A percentile compares a stretch with the other conserved stretches of the same genome.
Conservation (phyloP, 2,113 vertebrate species). For the Tetrax tetrax region DNA sequence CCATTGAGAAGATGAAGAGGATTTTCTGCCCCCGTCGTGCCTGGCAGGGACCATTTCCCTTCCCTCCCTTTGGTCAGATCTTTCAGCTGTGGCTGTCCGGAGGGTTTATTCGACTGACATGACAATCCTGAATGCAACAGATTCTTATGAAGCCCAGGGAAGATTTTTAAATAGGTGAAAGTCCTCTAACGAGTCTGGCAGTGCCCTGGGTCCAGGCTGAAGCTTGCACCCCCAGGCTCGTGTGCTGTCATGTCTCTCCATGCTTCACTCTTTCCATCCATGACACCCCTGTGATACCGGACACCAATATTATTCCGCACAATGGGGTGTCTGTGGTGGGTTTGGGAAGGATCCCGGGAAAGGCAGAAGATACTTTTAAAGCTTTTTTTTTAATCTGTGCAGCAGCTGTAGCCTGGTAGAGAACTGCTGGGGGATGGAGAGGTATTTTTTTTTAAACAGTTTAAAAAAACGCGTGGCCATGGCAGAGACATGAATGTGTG, state of each 20-base stretch:
- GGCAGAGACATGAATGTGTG: not conserved
- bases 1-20: not conserved
- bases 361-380: not conserved
- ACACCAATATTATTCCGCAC: not conserved
- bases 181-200: not conserved
- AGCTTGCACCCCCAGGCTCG: not conserved
- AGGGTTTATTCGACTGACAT: not conserved
- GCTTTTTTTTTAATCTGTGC: not conserved
- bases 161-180: not conserved
- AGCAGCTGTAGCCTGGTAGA: not conserved
- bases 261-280: not conserved
- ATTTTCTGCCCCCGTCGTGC: not conserved
- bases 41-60: not conserved
- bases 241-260: accelerated
- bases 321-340: not conserved
- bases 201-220: not conserved
- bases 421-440: not conserved
- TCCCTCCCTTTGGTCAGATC: not conserved
- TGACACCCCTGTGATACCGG: not conserved
- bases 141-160: not conserved
- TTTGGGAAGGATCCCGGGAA: not conserved
- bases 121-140: not conserved
- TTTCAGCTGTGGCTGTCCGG: not conserved
- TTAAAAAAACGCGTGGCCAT: accelerated
- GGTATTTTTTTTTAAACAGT: not conserved